Conservation (phyloP, 1,140 invertebrate genomes). For the Orussus abietinus region DNA sequence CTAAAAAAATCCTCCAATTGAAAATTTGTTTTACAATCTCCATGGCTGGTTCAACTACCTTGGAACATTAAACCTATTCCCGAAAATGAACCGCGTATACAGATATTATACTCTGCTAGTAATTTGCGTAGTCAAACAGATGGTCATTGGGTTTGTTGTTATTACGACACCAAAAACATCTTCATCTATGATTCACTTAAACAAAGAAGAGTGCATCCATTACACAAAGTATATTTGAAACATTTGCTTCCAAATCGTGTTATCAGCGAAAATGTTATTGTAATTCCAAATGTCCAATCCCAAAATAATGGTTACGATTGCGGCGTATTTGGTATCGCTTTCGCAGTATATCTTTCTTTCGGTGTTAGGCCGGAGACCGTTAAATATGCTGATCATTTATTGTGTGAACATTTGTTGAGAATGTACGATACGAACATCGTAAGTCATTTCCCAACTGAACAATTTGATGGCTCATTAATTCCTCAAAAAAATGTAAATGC, state of each 20-base stretch:
- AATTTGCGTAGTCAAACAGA: background rate
- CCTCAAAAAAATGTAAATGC: too few species aligned
- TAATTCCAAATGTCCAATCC: constrained; percentile 4
- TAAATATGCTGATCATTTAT: background rate
- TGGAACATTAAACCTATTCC: background rate
- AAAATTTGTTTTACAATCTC: background rate
- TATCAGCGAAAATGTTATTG: background rate
- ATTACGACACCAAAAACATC: constrained; percentile 5
- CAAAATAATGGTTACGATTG: constrained; percentile 10
- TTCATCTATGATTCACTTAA: constrained; percentile 4
- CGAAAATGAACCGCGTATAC: background rate
- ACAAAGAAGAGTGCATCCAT: background rate
- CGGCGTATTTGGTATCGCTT: constrained; percentile 5
- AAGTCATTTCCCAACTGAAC: constrained; percentile 4
- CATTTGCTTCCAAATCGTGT: constrained; percentile 1
- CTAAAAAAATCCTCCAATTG: background rate
- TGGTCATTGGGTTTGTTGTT: constrained; percentile 12
- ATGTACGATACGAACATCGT: background rate
- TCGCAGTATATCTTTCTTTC: constrained; percentile 2
- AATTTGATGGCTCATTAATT: too few species aligned
- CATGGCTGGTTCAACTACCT: constrained; percentile 1
- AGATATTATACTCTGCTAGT: constrained; percentile 4
- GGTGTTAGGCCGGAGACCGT: constrained; percentile 7
- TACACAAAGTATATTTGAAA: constrained; percentile 6
- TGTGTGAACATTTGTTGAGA: constrained; percentile 9